Conservation (phyloP, 2,888 invertebrate genomes). For the Kuschelorhynchus macadamiae region DNA sequence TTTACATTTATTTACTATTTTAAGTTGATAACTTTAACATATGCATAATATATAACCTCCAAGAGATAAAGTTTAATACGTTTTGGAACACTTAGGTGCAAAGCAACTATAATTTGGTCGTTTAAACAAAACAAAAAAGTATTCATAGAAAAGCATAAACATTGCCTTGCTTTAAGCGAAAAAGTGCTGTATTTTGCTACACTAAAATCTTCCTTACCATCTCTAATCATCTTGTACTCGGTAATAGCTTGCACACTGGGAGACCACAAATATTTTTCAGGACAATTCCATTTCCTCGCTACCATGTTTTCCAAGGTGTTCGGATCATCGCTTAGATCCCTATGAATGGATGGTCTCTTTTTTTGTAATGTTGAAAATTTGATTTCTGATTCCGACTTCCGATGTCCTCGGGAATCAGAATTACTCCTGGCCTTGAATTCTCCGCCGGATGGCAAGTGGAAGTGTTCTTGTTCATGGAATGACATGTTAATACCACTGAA, state of each 20-base stretch:
- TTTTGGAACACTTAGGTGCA: no score
- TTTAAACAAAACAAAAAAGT: no score
- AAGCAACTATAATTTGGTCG: no score
- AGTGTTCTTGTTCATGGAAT: constrained; percentile 77
- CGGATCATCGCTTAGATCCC: constrained; percentile 59
- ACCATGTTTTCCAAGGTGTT: constrained; percentile 64
- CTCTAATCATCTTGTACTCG: constrained; percentile 86
- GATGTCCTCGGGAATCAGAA: constrained; percentile 62
- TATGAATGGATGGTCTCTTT: constrained; percentile 59
- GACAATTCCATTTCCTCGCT: constrained; percentile 79
- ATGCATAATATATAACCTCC: no score
- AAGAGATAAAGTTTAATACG: no score
- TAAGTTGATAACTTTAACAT: no score
- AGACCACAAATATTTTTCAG: constrained; percentile 87
- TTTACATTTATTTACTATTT: no score
- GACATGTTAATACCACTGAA: constrained; percentile 79
- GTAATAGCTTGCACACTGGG: constrained; percentile 85
- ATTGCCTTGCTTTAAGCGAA: no score
- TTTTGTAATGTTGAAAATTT: constrained; percentile 63
- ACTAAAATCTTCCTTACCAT: constrained; percentile 77
- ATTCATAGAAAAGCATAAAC: no score
- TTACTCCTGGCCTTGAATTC: constrained; percentile 63
- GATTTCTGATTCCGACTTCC: constrained; percentile 61
- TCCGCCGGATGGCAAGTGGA: constrained; percentile 42
- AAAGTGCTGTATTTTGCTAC: no score